Conservation (phyloP, 2,888 invertebrate species). For the Xestia c-nigrum region DNA sequence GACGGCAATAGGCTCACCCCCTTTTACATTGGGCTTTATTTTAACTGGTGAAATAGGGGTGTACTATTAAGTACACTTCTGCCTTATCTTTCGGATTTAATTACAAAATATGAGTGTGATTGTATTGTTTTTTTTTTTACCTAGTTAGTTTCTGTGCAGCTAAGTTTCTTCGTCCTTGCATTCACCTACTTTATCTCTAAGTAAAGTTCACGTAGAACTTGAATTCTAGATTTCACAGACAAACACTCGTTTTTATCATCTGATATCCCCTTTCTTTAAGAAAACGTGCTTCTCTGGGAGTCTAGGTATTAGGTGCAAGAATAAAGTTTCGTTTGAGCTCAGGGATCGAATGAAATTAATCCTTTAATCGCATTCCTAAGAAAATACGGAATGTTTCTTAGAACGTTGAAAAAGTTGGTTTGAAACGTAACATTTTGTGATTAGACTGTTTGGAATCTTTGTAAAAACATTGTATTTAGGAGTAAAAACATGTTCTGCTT, state of each 20-base stretch:
- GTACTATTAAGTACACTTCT: too few species aligned
- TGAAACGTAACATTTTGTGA: neutral
- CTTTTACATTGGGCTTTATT: too few species aligned
- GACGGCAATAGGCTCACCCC: too few species aligned
- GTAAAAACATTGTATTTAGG: neutral
- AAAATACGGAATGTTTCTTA: constrained; percentile 13
- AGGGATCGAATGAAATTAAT: constrained; percentile 19
- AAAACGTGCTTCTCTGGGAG: constrained; percentile 20
- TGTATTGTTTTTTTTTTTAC: too few species aligned
- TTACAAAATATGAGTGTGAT: too few species aligned
- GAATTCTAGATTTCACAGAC: neutral
- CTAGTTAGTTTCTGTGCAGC: neutral
- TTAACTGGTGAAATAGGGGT: too few species aligned
- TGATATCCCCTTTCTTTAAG: constrained; percentile 38
- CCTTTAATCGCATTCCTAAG: constrained; percentile 28
- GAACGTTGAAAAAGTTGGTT: neutral
- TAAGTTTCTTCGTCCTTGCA: neutral
- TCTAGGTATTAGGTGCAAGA: constrained; percentile 8
- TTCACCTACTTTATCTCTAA: neutral
- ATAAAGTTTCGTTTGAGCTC: constrained; percentile 34
- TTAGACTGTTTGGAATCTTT: neutral
- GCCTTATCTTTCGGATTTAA: too few species aligned
- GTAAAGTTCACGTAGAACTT: constrained; percentile 25
- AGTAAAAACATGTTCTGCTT: neutral
- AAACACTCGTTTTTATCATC: constrained; percentile 19